These are phyloP conservation scores for Eristalinus aeneus DNA, from an alignment of 2,888 invertebrate species.

Conservation along the genomic window DNA sequence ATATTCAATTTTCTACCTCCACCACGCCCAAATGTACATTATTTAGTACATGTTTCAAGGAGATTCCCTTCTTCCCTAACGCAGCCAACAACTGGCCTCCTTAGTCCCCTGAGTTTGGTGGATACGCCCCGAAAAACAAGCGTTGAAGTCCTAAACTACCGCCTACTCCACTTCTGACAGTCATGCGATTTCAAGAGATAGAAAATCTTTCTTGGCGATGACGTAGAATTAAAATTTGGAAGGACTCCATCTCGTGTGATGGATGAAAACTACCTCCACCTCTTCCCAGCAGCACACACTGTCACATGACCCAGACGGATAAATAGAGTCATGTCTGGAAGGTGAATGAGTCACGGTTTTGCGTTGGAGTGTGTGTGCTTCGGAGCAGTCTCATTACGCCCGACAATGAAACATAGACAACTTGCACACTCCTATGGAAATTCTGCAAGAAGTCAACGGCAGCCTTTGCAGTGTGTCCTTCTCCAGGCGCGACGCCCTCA, in stretches of 20 bases:
- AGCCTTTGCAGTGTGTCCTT: neutral
- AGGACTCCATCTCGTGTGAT: neutral
- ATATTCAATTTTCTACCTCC: neutral
- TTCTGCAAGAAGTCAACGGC: neutral
- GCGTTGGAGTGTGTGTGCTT: neutral
- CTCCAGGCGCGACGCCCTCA: neutral
- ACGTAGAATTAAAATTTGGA: neutral
- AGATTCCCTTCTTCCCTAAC: neutral
- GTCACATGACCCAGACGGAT: slow-evolving; percentile 46
- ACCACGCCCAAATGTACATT: neutral
- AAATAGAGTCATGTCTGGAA: slow-evolving; percentile 30
- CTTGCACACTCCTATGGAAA: slow-evolving; percentile 9
- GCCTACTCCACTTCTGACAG: neutral
- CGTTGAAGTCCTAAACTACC: neutral
- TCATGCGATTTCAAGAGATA: neutral
- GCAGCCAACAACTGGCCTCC: neutral
- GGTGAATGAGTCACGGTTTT: slow-evolving; percentile 41
- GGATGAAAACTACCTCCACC: neutral
- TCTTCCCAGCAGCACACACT: neutral
- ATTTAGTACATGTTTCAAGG: neutral
- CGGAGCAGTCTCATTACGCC: slow-evolving; percentile 9
- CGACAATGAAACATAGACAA: neutral
- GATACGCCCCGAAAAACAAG: neutral
- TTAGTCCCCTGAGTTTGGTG: neutral
- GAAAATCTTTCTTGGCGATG: neutral